Conservation (phyloP, 92 coral and sea anemone species). For the Porites cylindrica region DNA sequence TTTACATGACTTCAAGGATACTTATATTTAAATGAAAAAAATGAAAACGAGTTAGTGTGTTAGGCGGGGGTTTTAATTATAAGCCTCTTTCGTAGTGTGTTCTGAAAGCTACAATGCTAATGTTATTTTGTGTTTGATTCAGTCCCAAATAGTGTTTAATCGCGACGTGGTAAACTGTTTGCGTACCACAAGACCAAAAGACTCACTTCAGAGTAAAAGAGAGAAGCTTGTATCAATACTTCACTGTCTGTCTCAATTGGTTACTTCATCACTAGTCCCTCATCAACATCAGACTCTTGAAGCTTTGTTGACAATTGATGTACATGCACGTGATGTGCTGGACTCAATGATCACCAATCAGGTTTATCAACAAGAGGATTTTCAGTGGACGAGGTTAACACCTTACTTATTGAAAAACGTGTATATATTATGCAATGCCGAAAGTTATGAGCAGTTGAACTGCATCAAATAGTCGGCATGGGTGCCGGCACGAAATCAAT, state of each 20-base stretch:
- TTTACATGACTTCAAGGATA: too few species aligned
- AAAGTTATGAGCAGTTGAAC: too few species aligned
- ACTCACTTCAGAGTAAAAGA: conserved; percentile 70
- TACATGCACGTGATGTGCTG: conserved; percentile 94
- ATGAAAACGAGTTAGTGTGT: too few species aligned
- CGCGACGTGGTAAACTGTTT: conserved; percentile 86
- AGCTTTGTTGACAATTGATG: conserved; percentile 91
- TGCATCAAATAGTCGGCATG: too few species aligned
- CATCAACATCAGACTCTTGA: conserved; percentile 87
- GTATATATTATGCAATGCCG: too few species aligned
- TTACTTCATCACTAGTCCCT: conserved; percentile 77
- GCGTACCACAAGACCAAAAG: conserved; percentile 67
- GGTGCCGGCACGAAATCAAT: too few species aligned
- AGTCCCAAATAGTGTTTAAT: conserved; percentile 95
- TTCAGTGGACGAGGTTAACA: conserved; percentile 92
- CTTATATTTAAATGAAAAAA: too few species aligned
- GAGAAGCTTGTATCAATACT: conserved; percentile 78
- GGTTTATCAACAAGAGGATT: conserved; percentile 86
- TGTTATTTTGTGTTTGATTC: neutral
- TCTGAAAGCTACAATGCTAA: too few species aligned
- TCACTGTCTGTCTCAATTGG: conserved; percentile 83
- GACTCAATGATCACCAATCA: conserved; percentile 81
- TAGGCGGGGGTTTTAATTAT: too few species aligned
- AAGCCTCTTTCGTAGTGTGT: too few species aligned
- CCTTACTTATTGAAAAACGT: neutral